Evolutionary conservation across 2,797 vertebrate genomes (phyloP).

Genomic region (Pseudopleuronectes americanus): DNA sequence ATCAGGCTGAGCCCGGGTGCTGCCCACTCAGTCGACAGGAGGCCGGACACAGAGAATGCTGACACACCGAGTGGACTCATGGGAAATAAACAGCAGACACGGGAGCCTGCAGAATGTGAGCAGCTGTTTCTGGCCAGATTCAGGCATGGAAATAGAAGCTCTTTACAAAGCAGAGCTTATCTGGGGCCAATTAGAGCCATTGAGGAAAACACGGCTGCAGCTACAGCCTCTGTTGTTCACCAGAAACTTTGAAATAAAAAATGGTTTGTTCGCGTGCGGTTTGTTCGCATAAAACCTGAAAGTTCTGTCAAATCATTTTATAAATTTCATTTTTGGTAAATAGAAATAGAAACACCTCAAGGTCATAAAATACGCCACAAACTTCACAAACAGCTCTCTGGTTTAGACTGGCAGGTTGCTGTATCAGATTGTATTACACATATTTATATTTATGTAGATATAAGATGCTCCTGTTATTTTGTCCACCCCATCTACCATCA

Average conservation of each 20-base stretch:
- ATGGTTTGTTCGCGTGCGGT: not conserved
- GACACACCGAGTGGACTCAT: slow-evolving; percentile 65
- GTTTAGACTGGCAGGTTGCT: not conserved
- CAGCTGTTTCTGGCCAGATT: slow-evolving; percentile 78
- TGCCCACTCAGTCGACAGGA: slow-evolving; percentile 6
- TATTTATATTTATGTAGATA: not conserved
- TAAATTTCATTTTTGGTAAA: not conserved
- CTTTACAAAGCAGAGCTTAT: slow-evolving; percentile 74
- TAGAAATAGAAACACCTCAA: not conserved
- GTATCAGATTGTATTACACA: not conserved
- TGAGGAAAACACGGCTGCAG: slow-evolving; percentile 48
- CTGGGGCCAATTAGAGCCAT: slow-evolving; percentile 66
- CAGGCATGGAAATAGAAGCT: slow-evolving; percentile 78
- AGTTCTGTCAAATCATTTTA: not conserved
- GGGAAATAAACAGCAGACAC: slow-evolving; percentile 68
- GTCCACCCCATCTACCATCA: not conserved
- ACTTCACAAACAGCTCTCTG: not conserved
- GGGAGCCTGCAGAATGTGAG: slow-evolving; percentile 73
- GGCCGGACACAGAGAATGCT: slow-evolving; percentile 59
- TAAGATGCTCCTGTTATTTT: slow-evolving; percentile 3
- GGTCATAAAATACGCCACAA: not conserved
- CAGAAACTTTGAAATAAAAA: slow-evolving; percentile 17
- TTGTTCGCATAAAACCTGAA: not conserved
- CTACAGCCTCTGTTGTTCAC: slow-evolving; percentile 46
- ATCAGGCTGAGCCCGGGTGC: slow-evolving; percentile 27